A percentile compares a stretch with the other conserved stretches of the same genome.
These are phyloP conservation scores for Lasioglossum oenotherae DNA, from an alignment of 2,888 invertebrate genomes.

Conservation along the genomic window DNA sequence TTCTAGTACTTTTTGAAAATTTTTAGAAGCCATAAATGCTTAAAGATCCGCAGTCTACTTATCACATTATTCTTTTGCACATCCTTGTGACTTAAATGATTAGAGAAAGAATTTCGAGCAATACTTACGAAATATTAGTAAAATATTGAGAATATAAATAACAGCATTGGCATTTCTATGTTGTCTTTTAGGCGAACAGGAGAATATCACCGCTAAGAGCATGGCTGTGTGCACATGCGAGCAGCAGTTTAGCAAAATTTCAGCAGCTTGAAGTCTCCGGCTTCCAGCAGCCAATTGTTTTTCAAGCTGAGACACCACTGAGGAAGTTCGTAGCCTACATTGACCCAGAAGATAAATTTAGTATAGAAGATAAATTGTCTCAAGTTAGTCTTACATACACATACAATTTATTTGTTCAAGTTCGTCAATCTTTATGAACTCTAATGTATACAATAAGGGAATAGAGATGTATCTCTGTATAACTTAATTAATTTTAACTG, in stretches of 20 bases:
- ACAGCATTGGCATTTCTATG: background rate
- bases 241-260: slow-evolving; percentile 93
- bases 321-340: slow-evolving; percentile 97
- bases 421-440: background rate
- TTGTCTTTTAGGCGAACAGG: slow-evolving; percentile 87
- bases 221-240: slow-evolving; percentile 96
- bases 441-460: background rate
- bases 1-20: too few relatives aligned
- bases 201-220: slow-evolving; percentile 94
- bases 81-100: background rate
- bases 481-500: background rate
- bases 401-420: background rate
- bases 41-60: too few relatives aligned
- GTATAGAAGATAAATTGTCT: slow-evolving; percentile 95
- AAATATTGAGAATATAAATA: background rate
- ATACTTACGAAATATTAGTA: background rate
- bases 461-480: background rate
- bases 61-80: background rate
- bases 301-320: slow-evolving; percentile 94
- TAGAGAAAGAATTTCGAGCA: background rate
- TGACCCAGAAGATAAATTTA: slow-evolving; percentile 95
- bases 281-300: slow-evolving; percentile 90
- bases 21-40: too few relatives aligned
- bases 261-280: slow-evolving; percentile 88
- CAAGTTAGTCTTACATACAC: slow-evolving; percentile 87